A percentile compares a stretch with the other conserved stretches of the same genome.
Evolutionary conservation across 2,888 invertebrate species (phyloP).

Genomic region (Chironomus tentans): DNA sequence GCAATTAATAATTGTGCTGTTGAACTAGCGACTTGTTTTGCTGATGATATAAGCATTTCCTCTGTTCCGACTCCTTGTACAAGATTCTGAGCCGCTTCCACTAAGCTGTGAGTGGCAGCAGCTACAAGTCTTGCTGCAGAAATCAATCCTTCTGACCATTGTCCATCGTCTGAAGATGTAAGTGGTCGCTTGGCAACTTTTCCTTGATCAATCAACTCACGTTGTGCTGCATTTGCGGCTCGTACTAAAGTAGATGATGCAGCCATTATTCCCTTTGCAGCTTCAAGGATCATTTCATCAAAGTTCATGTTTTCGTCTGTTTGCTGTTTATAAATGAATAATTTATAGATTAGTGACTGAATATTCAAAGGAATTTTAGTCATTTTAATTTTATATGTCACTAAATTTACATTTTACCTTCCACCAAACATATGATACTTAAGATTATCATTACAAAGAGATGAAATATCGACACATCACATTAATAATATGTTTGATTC

Average conservation of each 20-base stretch:
- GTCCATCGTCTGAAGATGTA: constrained; percentile 87
- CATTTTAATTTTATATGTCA: constrained; percentile 24
- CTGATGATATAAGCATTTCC: constrained; percentile 92
- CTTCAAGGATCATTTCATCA: constrained; percentile 98
- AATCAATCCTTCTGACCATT: constrained; percentile 95
- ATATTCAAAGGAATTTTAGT: no score
- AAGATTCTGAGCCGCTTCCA: constrained; percentile 94
- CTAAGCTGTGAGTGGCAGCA: constrained; percentile 93
- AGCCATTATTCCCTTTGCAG: constrained; percentile 93
- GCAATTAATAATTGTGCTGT: constrained; percentile 97
- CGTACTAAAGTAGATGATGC: constrained; percentile 95
- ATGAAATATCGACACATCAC: constrained; percentile 43
- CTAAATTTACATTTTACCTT: constrained; percentile 32
- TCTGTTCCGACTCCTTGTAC: constrained; percentile 88
- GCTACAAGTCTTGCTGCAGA: constrained; percentile 94
- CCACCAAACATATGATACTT: background rate
- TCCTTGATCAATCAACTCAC: constrained; percentile 88
- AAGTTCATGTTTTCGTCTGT: constrained; percentile 92
- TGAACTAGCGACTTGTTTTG: constrained; percentile 91
- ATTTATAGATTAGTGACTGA: no score
- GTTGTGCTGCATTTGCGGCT: constrained; percentile 93
- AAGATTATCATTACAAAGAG: background rate
- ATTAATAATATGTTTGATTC: constrained; percentile 99
- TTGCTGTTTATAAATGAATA: constrained; percentile 48
- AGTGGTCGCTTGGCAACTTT: constrained; percentile 75